These are phyloP conservation scores for Polia nebulosa DNA, from an alignment of 2,888 invertebrate genomes.

Conservation along the genomic window DNA sequence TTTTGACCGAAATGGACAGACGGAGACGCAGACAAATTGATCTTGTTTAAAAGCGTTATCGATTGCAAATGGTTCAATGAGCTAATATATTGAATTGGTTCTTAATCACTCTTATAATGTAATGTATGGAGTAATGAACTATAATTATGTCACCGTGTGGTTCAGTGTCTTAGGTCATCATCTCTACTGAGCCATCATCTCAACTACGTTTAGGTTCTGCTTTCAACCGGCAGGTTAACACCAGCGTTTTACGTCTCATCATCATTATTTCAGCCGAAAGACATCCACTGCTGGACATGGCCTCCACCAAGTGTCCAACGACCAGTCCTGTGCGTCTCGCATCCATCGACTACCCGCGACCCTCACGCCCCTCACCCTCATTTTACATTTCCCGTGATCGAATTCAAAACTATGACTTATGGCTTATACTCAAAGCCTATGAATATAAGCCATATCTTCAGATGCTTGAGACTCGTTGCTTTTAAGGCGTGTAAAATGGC, in stretches of 20 bases:
- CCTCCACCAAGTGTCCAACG: no score
- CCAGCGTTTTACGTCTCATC: no score
- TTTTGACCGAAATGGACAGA: conserved; percentile 16
- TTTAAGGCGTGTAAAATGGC: not conserved
- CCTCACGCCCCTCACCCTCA: no score
- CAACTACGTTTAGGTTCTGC: not conserved
- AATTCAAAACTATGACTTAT: not conserved
- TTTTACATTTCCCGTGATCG: no score
- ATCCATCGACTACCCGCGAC: no score
- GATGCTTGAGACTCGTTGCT: not conserved
- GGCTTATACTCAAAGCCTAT: no score
- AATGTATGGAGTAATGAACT: conserved; percentile 9
- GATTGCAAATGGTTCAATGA: conserved; percentile 27
- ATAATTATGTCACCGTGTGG: not conserved
- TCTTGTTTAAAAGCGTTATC: conserved; percentile 39
- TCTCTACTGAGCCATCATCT: not conserved
- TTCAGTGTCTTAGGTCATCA: not conserved
- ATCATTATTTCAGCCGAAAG: no score
- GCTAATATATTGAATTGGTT: conserved; percentile 18
- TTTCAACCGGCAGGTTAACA: not conserved
- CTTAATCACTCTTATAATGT: conserved; percentile 1
- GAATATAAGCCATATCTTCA: not conserved
- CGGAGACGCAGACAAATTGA: conserved; percentile 40
- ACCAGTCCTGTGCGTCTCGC: no score
- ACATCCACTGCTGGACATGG: no score